Conservation (phyloP, 2,113 vertebrate genomes). For the Canis aureus region DNA sequence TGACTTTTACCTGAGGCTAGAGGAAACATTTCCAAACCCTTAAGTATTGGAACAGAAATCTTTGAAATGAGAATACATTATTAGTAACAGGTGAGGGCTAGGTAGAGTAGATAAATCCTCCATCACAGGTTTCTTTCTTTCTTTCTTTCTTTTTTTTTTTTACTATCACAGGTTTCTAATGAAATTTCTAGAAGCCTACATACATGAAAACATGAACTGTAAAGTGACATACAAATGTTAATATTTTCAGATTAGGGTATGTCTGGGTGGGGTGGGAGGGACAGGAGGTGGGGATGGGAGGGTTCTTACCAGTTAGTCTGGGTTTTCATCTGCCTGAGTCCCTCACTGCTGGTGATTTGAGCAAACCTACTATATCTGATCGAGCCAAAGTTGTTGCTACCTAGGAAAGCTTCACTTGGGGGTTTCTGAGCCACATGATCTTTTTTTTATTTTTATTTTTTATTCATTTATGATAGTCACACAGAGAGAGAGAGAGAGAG, state of each 20-base stretch:
- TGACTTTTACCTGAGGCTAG: conserved; percentile 32
- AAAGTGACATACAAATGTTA: background rate
- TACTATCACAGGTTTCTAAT: background rate
- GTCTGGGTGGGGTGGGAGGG: background rate
- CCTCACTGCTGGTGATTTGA: background rate
- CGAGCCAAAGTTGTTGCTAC: background rate
- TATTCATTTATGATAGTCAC: too few species aligned
- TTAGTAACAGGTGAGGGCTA: conserved; percentile 8
- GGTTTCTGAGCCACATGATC: background rate
- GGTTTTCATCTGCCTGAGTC: background rate
- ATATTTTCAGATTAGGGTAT: background rate
- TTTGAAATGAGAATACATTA: conserved; percentile 32
- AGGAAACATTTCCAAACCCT: conserved; percentile 19
- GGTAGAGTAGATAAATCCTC: background rate
- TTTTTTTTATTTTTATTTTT: too few species aligned
- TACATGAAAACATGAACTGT: background rate
- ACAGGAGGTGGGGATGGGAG: background rate
- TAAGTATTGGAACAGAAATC: background rate
- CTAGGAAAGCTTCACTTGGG: background rate
- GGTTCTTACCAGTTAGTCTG: background rate
- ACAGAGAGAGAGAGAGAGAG: too few species aligned
- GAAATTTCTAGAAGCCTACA: background rate
- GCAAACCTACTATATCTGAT: background rate
- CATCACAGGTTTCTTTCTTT: background rate
- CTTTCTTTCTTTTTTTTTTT: too few species aligned